Percentiles rank a stretch among this genome's conserved stretches.
These are phyloP conservation scores for Mycteria americana DNA, from an alignment of 2,797 vertebrate genomes.

Conservation along the genomic window DNA sequence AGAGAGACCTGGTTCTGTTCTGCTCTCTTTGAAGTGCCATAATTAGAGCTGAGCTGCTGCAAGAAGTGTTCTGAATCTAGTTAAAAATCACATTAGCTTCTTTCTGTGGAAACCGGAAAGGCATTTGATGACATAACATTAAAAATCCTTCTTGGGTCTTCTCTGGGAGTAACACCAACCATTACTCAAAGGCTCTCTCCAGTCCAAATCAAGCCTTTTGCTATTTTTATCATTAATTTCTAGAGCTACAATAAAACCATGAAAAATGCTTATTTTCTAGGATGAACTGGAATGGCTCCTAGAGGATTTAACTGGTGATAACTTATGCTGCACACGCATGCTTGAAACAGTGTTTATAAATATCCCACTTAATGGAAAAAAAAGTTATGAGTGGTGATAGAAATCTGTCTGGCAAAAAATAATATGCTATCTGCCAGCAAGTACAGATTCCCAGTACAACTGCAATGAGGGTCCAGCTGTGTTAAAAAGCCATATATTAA, in stretches of 20 bases:
- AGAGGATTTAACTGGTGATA: constrained; percentile 12
- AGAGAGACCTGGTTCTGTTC: not conserved
- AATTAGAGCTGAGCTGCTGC: not conserved
- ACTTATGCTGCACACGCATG: not conserved
- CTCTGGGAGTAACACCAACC: not conserved
- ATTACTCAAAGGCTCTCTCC: not conserved
- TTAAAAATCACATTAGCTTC: not conserved
- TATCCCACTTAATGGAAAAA: constrained; percentile 22
- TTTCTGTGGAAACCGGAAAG: not conserved
- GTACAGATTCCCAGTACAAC: constrained; percentile 1
- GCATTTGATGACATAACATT: not conserved
- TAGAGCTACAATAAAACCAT: not conserved
- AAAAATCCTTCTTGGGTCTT: not conserved
- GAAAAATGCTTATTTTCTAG: not conserved
- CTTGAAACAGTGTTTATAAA: constrained; percentile 47
- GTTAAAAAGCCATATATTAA: constrained; percentile 40
- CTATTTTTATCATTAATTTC: not conserved
- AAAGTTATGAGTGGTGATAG: constrained; percentile 10
- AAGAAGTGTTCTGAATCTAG: not conserved
- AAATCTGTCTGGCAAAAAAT: constrained; percentile 33
- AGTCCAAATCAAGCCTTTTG: not conserved
- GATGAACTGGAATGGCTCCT: not conserved
- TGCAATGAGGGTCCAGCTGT: constrained; percentile 1
- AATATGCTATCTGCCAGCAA: not conserved
- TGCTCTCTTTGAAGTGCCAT: not conserved